Percentiles rank a stretch among this genome's conserved stretches.
Conservation (phyloP, 2,888 invertebrate species). For the Lasioglossum morio region DNA sequence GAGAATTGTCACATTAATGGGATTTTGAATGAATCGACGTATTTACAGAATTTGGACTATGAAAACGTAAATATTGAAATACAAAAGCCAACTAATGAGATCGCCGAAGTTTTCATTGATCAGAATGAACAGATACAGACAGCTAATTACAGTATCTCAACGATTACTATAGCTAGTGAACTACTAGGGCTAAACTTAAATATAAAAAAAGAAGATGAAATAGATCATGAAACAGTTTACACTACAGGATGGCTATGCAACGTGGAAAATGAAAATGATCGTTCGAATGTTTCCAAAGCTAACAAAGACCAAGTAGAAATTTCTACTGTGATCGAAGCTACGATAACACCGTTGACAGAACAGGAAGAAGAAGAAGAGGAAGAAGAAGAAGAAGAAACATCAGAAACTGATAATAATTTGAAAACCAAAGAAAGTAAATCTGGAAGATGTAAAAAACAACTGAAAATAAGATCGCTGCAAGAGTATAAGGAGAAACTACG, state of each 20-base stretch:
- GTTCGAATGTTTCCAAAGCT: constrained; percentile 55
- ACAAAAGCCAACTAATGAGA: constrained; percentile 54
- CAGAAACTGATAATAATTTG: constrained; percentile 36
- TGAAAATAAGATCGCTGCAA: constrained; percentile 57
- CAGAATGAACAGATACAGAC: constrained; percentile 64
- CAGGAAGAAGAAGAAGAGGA: constrained; percentile 51
- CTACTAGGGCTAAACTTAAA: constrained; percentile 69
- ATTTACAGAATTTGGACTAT: constrained; percentile 64
- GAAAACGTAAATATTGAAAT: constrained; percentile 70
- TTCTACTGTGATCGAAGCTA: constrained; percentile 49
- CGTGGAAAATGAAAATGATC: constrained; percentile 50
- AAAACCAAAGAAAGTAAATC: constrained; percentile 44
- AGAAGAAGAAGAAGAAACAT: constrained; percentile 48
- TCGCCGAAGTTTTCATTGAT: constrained; percentile 65
- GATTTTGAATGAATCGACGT: constrained; percentile 62
- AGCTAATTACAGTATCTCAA: constrained; percentile 66
- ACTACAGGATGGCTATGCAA: constrained; percentile 69
- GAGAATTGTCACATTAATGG: constrained; percentile 54
- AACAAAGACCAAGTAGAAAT: constrained; percentile 58
- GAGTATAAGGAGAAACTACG: constrained; percentile 71
- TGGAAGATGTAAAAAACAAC: constrained; percentile 57
- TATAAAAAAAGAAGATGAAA: constrained; percentile 72
- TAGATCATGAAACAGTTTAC: constrained; percentile 61
- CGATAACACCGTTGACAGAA: constrained; percentile 53
- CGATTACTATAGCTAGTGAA: constrained; percentile 69